Base-by-base conservation (phyloP, 1,140 invertebrate genomes). In the Neocloeon triangulifer region DNA sequence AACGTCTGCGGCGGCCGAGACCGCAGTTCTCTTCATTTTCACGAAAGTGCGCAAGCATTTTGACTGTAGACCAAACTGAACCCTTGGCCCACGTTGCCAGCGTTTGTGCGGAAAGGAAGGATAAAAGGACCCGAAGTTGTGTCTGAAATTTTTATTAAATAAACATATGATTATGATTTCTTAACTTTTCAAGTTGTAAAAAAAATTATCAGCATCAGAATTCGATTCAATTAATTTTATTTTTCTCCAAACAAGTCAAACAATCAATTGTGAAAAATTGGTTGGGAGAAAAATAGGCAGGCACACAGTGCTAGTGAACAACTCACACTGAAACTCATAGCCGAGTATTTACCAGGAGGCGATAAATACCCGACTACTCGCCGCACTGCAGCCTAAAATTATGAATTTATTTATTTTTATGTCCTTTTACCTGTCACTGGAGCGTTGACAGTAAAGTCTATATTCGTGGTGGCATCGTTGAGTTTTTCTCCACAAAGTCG, bases 401-500 rank as follows among this genome's bases (percentile, higher is more conserved):
- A 19, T 34, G 10, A 26, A 33, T 5, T 34, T 17, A 16, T 31
- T 14, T 19, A 6, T 10, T 3, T 8, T 16, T 9, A 37, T 15
- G 12, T 6, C 25, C 18, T 29, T 12, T 43, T 43, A 62, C 73
- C 72, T 43, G 61, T 69, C 19, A 78, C 59, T 12, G 69, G 62
- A 22, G 63, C 61, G 50, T 74, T 66, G 26, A 59, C 47, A 16
- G 61, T 62, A 40, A 69, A 71, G 43, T 73, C 61, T 19, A 63
- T 56, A 19, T 56, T 48, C 2, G 58, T 41, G 2, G 59, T 55
- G 9, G 65, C 71, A 46, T 76, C 73, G 43, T 77, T 77, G 2
- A 79, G 53, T n/a, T 64, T 55, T 31, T 73, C 67, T 1, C 74
- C 74, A 42, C 74, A 77, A 5, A 77, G 50, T 35, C 73, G 53